Evolutionary conservation across 2,888 invertebrate genomes (phyloP).

Genomic region (Orthonevra nobilis): DNA sequence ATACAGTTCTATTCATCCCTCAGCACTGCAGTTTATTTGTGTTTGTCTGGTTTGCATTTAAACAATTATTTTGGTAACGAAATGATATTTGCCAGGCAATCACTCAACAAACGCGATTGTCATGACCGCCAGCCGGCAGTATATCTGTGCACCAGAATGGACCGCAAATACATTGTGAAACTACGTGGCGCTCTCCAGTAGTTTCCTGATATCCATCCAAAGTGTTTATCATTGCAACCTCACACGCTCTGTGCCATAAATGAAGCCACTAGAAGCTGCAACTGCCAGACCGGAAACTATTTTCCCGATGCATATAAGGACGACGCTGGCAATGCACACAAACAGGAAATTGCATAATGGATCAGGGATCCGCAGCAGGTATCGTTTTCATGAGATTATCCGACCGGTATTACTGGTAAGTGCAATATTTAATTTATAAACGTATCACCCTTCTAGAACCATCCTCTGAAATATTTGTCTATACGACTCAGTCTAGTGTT

Average conservation of each 20-base stretch:
- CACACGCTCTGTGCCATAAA: too few relatives aligned
- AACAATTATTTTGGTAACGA: constrained; percentile 53
- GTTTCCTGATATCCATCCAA: not conserved
- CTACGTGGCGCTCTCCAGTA: not conserved
- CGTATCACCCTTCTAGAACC: too few relatives aligned
- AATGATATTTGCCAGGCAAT: constrained; percentile 55
- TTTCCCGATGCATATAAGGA: constrained; percentile 23
- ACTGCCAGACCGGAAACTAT: constrained; percentile 20
- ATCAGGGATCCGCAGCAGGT: not conserved
- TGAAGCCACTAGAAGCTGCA: not conserved
- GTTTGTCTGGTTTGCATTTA: constrained; percentile 45
- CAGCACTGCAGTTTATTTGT: constrained; percentile 40
- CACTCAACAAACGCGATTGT: constrained; percentile 37
- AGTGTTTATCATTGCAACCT: constrained; percentile 25
- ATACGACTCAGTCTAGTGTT: too few relatives aligned
- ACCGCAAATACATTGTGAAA: constrained; percentile 48
- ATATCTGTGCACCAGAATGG: not conserved
- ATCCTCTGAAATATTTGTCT: too few relatives aligned
- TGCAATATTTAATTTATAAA: constrained; percentile 3
- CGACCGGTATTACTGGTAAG: not conserved
- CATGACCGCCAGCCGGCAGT: constrained; percentile 6
- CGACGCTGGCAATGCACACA: not conserved
- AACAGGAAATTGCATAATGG: not conserved
- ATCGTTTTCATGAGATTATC: not conserved
- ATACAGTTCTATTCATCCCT: not conserved